Evolutionary conservation across 2,888 invertebrate genomes (phyloP).

Genomic region (Lepidocyrtinus sp.): DNA sequence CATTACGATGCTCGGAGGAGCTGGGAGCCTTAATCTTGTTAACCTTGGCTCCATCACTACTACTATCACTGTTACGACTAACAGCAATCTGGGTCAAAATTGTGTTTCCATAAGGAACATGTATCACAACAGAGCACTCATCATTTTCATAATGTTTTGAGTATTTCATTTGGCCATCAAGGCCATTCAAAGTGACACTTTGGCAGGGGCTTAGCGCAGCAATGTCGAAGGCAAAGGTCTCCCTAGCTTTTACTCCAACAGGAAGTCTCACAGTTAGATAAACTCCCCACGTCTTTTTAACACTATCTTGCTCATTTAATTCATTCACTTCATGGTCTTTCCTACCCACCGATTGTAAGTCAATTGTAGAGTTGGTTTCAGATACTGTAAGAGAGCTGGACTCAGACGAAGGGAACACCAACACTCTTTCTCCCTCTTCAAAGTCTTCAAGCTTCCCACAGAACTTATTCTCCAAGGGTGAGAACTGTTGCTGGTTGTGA

Average conservation of each 20-base stretch:
- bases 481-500: constrained; percentile 10
- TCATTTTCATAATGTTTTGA: constrained; percentile 61
- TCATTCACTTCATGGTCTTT: constrained; percentile 14
- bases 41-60: constrained; percentile 21
- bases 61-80: constrained; percentile 43
- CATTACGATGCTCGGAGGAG: no score
- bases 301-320: constrained; percentile 14
- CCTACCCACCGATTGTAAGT: not conserved
- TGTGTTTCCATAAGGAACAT: constrained; percentile 68
- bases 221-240: constrained; percentile 65
- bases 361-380: not conserved
- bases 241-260: constrained; percentile 60
- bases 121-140: constrained; percentile 68
- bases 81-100: constrained; percentile 66
- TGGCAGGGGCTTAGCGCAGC: constrained; percentile 67
- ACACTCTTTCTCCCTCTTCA: constrained; percentile 61
- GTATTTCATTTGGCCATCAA: constrained; percentile 66
- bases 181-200: constrained; percentile 62
- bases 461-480: constrained; percentile 57
- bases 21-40: constrained; percentile 24
- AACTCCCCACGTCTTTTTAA: constrained; percentile 25
- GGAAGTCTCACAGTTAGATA: constrained; percentile 62
- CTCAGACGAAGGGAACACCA: constrained; percentile 61
- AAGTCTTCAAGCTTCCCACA: constrained; percentile 70
- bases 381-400: constrained; percentile 21